Conservation (phyloP, 2,888 invertebrate species). For the Drosophila formosana region DNA sequence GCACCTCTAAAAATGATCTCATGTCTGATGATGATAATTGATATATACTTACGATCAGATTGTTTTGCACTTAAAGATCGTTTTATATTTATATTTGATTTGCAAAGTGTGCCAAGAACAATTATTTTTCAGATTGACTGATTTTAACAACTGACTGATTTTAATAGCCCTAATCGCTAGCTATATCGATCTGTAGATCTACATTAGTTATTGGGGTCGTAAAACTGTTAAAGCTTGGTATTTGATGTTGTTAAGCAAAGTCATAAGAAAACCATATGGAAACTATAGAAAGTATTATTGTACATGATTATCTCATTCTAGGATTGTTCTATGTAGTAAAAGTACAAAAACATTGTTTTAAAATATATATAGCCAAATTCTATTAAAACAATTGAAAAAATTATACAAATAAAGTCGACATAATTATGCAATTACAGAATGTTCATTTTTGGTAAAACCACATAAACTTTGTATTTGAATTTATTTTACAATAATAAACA, state of each 20-base stretch:
- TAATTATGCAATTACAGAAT: too few species aligned
- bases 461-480: not conserved
- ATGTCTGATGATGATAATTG: constrained; percentile 12
- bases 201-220: not conserved
- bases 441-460: not conserved
- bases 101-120: constrained; percentile 11
- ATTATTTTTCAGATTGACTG: not conserved
- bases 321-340: too few species aligned
- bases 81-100: not conserved
- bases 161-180: not conserved
- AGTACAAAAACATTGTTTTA: too few species aligned
- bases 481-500: too few species aligned
- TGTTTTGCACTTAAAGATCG: constrained; percentile 3
- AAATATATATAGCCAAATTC: too few species aligned
- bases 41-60: not conserved
- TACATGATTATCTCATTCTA: too few species aligned
- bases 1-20: constrained; percentile 38
- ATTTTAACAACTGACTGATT: not conserved
- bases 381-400: too few species aligned
- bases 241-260: constrained; percentile 1
- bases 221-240: not conserved
- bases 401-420: too few species aligned
- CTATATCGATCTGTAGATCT: constrained; percentile 1
- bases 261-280: not conserved
- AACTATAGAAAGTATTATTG: too few species aligned